Conservation (phyloP, 1,140 invertebrate genomes). For the Diachasmimorpha longicaudata region DNA sequence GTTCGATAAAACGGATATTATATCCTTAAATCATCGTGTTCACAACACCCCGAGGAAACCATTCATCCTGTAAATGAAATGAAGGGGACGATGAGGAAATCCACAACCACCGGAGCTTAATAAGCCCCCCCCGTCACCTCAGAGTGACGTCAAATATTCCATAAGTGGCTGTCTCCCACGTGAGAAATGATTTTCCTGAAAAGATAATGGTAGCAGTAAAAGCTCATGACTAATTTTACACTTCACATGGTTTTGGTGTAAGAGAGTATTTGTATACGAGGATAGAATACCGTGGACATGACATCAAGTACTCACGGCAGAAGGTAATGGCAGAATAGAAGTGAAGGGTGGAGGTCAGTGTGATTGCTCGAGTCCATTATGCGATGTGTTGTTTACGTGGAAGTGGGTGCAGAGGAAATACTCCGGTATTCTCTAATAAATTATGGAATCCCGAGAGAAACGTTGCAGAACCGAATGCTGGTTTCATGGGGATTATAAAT, state of each 20-base stretch:
- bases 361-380: not conserved
- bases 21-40: not conserved
- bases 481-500: slow-evolving; percentile 9
- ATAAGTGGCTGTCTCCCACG: not conserved
- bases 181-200: not conserved
- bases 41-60: not conserved
- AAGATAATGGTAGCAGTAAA: not conserved
- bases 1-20: not conserved
- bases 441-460: slow-evolving; percentile 12
- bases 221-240: not conserved
- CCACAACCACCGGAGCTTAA: slow-evolving; percentile 7
- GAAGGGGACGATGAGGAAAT: not conserved
- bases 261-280: not conserved
- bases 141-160: not conserved
- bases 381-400: not conserved
- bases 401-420: not conserved
- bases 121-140: not conserved
- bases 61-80: slow-evolving; percentile 10
- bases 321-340: not conserved
- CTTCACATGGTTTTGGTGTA: not conserved
- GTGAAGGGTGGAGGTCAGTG: not conserved
- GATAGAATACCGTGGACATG: not conserved
- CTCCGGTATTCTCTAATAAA: not conserved
- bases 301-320: not conserved
- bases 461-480: not conserved